Evolutionary conservation across 2,888 invertebrate genomes (phyloP).

Genomic region (Hesperia comma): DNA sequence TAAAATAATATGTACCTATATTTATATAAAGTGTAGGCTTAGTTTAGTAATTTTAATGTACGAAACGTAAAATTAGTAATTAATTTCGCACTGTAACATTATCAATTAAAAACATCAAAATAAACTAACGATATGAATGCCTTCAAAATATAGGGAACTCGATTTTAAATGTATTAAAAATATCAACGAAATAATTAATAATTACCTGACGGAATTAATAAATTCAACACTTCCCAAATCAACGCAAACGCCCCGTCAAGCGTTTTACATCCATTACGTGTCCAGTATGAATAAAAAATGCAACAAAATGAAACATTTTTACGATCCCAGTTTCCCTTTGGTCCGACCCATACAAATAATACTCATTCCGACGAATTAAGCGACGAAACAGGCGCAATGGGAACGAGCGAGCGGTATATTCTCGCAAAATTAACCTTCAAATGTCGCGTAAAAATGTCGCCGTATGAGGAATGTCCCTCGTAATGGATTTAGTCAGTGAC

Average conservation of each 20-base stretch:
- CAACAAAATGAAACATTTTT: slow-evolving; percentile 3
- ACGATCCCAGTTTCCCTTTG: background rate
- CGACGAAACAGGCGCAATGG: background rate
- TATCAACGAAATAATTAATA: too few relatives aligned
- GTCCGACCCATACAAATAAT: background rate
- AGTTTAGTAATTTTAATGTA: too few relatives aligned
- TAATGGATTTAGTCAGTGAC: background rate
- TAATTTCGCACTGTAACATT: too few relatives aligned
- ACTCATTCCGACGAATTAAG: slow-evolving; percentile 12
- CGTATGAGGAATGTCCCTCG: background rate
- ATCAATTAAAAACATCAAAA: too few relatives aligned
- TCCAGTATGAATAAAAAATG: background rate
- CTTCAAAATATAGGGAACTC: too few relatives aligned
- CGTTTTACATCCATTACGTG: background rate
- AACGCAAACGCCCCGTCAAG: background rate
- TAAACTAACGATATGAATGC: too few relatives aligned
- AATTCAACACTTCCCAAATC: too few relatives aligned
- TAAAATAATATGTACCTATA: too few relatives aligned
- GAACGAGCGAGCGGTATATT: slow-evolving; percentile 5
- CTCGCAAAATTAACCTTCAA: slow-evolving; percentile 21
- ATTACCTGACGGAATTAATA: too few relatives aligned
- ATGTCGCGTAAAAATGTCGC: slow-evolving; percentile 32
- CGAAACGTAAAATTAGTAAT: too few relatives aligned
- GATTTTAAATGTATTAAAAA: too few relatives aligned
- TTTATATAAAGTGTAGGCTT: too few relatives aligned